Evolutionary conservation across 2,797 vertebrate genomes (phyloP).

Genomic region (Iguana delicatissima): DNA sequence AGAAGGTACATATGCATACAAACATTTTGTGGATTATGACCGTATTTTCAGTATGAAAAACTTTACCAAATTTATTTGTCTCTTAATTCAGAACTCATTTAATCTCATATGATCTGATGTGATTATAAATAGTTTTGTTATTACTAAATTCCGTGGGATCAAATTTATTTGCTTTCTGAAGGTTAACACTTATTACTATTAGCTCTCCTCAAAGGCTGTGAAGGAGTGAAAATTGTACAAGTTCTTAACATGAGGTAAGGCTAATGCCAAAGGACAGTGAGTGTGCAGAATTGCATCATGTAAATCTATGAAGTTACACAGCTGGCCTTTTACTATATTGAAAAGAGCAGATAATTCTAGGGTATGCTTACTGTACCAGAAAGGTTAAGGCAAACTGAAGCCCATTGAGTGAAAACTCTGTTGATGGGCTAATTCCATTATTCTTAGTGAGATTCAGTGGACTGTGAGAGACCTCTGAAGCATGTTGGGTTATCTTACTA

Average conservation of each 20-base stretch:
- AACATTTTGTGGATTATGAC: not conserved
- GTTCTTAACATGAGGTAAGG: not conserved
- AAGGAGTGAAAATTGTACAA: not conserved
- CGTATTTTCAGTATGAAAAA: not conserved
- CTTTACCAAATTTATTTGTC: not conserved
- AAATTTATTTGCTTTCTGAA: constrained; percentile 32
- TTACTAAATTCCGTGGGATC: constrained; percentile 21
- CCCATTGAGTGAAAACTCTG: constrained; percentile 6
- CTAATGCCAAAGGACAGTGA: constrained; percentile 35
- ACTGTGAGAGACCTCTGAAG: constrained; percentile 31
- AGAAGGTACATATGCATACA: not conserved
- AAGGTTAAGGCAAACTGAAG: constrained; percentile 21
- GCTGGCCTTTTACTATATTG: constrained; percentile 44
- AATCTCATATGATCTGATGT: not conserved
- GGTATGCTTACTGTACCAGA: constrained; percentile 31
- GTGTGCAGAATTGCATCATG: not conserved
- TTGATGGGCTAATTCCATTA: constrained; percentile 6
- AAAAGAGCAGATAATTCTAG: constrained; percentile 50
- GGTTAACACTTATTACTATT: not conserved
- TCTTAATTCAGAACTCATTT: not conserved
- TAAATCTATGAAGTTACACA: constrained; percentile 42
- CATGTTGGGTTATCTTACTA: constrained; percentile 27
- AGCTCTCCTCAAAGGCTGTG: not conserved
- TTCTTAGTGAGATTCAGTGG: constrained; percentile 39
- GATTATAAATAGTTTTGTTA: not conserved